Base-by-base conservation (phyloP, 1,140 invertebrate genomes). In the Tyrophagus putrescentiae region DNA sequence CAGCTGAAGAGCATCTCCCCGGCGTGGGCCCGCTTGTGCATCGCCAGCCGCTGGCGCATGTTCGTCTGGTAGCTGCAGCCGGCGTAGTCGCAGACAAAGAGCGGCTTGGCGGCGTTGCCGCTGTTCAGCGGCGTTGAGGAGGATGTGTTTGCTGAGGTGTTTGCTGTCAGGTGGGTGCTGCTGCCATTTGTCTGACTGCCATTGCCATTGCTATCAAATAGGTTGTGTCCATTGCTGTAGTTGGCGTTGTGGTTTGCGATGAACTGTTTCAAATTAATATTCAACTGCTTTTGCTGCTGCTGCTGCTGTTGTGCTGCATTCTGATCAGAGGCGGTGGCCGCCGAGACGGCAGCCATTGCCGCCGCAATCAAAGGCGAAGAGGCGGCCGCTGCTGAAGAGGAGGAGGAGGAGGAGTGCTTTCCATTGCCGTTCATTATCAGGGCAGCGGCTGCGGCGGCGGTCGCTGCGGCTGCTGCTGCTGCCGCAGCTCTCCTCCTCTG, bases 11-110 rank as follows among this genome's bases (percentile, higher is more conserved):
- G n/a, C 2, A 44, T 21, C 25, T 59, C 57, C 11, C 57, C 57
- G 4, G 39, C 6, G 27, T 59, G 57, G 3, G 36, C 25, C n/a
- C 57, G 34, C 25, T 59, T 59, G 27, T 59, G 57, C 57, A 59
- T 59, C 18, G 29, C 57, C 23, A 59, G 27, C n/a, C 57, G 34
- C 27, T 59, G 57, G n/a, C 57, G 34, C 36, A 59, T 59, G 36
- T 59, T 59, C 1, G 57, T 59, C 11, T 25, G 16, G 34, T 25
- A 59, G 9, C 50, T 23, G 23, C 57, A 59, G n/a, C 57, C 57
- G 18, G n/a, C 16, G 29, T 42, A 45, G 36, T 59, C 57, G 33
- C 57, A 59, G 11, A 21, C 9, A 11, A 59, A 59, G 27, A 59
- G 36, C 33, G 57, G 39, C 25, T 59, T 59, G 6, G 11, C 16